Conservation (phyloP, 2,797 vertebrate species). For the Pitangus sulphuratus region DNA sequence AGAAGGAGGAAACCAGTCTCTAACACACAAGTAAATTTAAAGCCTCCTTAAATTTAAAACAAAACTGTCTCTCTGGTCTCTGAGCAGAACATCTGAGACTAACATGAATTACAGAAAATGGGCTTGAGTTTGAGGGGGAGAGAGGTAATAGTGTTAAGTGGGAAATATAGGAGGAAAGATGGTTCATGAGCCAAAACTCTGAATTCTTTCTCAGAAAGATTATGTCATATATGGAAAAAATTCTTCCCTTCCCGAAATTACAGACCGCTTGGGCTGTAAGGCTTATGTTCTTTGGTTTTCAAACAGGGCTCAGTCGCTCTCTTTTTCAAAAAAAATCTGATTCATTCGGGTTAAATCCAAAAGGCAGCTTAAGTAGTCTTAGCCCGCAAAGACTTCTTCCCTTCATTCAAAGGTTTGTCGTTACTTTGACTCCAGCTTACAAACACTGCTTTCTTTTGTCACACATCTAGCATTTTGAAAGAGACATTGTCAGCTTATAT, state of each 20-base stretch:
- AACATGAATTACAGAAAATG: conserved; percentile 29
- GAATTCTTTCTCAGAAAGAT: conserved; percentile 45
- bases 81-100: conserved; percentile 4
- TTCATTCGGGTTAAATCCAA: conserved; percentile 47
- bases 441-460: conserved; percentile 36
- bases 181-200: conserved; percentile 20
- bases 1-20: conserved; percentile 6
- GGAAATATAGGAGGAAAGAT: conserved; percentile 21
- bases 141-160: conserved; percentile 1
- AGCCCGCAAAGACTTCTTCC: not conserved
- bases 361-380: conserved; percentile 39
- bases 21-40: conserved; percentile 13
- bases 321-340: not conserved
- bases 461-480: not conserved
- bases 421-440: conserved; percentile 33
- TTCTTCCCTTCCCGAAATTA: conserved; percentile 13
- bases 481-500: not conserved
- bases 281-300: conserved; percentile 21
- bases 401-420: conserved; percentile 9
- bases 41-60: conserved; percentile 44
- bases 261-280: conserved; percentile 4
- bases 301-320: not conserved
- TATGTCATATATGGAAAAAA: not conserved
- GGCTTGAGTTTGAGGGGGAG: not conserved
- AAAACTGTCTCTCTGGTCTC: conserved; percentile 20